A percentile compares a stretch with the other conserved stretches of the same genome.
Conservation (phyloP, 2,113 vertebrate genomes). For the Chinchilla lanigera region DNA sequence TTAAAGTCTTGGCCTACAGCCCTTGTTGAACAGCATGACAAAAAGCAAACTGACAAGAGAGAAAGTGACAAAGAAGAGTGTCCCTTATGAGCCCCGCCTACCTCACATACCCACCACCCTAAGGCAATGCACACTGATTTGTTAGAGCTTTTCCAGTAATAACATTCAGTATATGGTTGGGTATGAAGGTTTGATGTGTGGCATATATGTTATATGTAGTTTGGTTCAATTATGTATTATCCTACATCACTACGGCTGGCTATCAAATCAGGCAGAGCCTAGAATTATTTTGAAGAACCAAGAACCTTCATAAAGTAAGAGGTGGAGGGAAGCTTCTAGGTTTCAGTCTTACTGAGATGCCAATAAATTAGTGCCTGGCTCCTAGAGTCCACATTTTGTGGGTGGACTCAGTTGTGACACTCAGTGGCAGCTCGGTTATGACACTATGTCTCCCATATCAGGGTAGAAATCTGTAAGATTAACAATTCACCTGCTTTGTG, state of each 20-base stretch:
- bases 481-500: background rate
- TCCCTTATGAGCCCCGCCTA: background rate
- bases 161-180: background rate
- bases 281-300: background rate
- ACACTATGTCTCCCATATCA: background rate
- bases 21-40: background rate
- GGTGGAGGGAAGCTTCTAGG: background rate
- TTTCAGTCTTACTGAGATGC: background rate
- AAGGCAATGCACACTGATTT: background rate
- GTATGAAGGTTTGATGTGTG: background rate
- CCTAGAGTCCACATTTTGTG: background rate
- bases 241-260: background rate
- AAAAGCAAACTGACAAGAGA: slow-evolving; percentile 17
- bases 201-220: background rate
- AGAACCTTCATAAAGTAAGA: background rate
- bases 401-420: background rate
- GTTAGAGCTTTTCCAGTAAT: background rate
- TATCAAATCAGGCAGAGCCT: background rate
- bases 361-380: background rate
- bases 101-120: background rate
- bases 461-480: slow-evolving; percentile 26
- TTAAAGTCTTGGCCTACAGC: background rate
- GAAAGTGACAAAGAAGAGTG: background rate
- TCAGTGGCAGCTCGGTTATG: background rate
- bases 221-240: background rate